A percentile compares a stretch with the other conserved stretches of the same genome.
phyloP scores from a whole-genome alignment of 2,888 invertebrate species.

The Cantharis rustica region DNA sequence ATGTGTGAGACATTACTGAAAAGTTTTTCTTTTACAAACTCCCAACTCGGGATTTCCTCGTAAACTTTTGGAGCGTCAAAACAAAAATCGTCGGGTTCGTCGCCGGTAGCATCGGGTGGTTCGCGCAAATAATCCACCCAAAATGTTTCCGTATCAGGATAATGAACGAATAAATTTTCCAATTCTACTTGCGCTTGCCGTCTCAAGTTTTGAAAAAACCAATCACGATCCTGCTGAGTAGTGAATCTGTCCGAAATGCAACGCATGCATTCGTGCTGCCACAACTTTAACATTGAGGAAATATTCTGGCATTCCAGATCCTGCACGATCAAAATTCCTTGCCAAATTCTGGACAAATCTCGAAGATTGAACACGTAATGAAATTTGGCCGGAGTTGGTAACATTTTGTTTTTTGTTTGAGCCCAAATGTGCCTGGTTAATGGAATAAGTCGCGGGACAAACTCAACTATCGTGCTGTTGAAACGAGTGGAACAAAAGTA shows the following conservation, averaged over 20 bases:
- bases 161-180: slow-evolving; percentile 47
- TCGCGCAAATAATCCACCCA: slow-evolving; percentile 86
- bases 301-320: slow-evolving; percentile 67
- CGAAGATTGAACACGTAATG: slow-evolving; percentile 90
- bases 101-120: slow-evolving; percentile 77
- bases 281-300: slow-evolving; percentile 69
- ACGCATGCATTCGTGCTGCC: slow-evolving; percentile 86
- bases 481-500: slow-evolving; percentile 80
- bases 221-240: slow-evolving; percentile 64
- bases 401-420: slow-evolving; percentile 82
- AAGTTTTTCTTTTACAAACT: slow-evolving; percentile 50
- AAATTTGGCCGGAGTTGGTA: slow-evolving; percentile 91
- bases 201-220: slow-evolving; percentile 72
- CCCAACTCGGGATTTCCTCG: slow-evolving; percentile 75
- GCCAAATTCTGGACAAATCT: slow-evolving; percentile 90
- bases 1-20: slow-evolving; percentile 35
- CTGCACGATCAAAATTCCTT: slow-evolving; percentile 81
- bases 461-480: slow-evolving; percentile 67
- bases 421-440: slow-evolving; percentile 86
- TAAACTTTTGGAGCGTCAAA: slow-evolving; percentile 84
- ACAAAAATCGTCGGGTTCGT: slow-evolving; percentile 77
- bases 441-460: slow-evolving; percentile 74
- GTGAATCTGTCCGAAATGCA: slow-evolving; percentile 82
- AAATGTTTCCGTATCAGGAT: slow-evolving; percentile 67
- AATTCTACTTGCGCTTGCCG: slow-evolving; percentile 65